Base-by-base conservation (phyloP, 1,140 invertebrate species). In the Formica exsecta region DNA sequence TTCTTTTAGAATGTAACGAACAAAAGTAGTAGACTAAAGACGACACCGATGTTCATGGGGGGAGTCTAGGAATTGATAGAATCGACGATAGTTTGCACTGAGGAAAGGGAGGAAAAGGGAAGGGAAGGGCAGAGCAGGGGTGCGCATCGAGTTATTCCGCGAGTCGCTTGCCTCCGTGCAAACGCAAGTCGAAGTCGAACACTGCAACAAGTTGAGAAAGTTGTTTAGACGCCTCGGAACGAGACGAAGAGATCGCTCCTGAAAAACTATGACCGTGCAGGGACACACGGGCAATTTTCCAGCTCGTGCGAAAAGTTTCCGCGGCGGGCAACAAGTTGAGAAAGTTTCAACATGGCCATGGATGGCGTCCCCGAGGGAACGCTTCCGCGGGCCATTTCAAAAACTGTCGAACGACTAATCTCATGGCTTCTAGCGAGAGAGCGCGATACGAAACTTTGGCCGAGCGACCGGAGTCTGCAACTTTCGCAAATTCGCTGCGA, bases 201-300 rank as follows among this genome's bases (percentile, higher is more conserved):
- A 89, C 57, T 92, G 92, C 93, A 94, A 93, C 92, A 93, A 94
- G 93, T 94, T 91, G 87, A 81, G 86, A 91, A 93, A 94, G 93
- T 94, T 90, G 86, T 90, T 90, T 87, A 87, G 80, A 76, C 68
- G 80, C 48, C 64, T 62, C 41, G 76, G 44, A 87, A 90, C 65
- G 57, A 68, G 66, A 73, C 22, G 51, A 32, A 32, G 68, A 54
- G 70, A 85, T 74, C 79, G 68, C 25, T 85, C 62, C 68, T 85
- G 79, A 90, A 90, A 90, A 90, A 90, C 73, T 87, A 89, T 64
- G 64, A 41, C 32, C 74, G 79, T 87, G 70, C 41, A 71, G 68
- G 62, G 68, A 77, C 87, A 90, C 73, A 89, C 61, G 88, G 66
- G 74, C 86, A 83, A 87, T 90, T 90, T 90, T 85, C 76, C 88